These are phyloP conservation scores for Tetramorium parvispinum DNA, from an alignment of 1,140 invertebrate species.

Conservation along the genomic window DNA sequence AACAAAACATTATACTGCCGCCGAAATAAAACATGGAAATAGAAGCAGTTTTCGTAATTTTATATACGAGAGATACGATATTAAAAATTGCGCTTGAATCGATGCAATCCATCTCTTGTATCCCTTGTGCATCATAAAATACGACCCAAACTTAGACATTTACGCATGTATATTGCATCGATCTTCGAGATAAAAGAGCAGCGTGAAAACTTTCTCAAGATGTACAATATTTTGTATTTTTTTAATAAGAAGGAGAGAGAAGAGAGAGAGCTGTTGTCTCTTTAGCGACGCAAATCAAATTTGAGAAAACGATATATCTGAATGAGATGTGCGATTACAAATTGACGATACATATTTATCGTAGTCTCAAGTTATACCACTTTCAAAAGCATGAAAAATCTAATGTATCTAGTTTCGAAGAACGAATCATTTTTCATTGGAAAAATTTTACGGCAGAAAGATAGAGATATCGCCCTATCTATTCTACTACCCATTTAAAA, in stretches of 20 bases:
- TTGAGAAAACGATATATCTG: neutral
- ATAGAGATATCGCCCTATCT: slow-evolving; percentile 14
- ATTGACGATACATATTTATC: slow-evolving; percentile 7
- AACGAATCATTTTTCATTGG: slow-evolving; percentile 1
- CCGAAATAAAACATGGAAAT: slow-evolving; percentile 38
- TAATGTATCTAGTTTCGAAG: neutral
- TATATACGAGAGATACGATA: neutral
- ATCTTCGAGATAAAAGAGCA: slow-evolving; percentile 15
- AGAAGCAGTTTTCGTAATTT: slow-evolving; percentile 50
- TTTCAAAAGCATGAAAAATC: neutral
- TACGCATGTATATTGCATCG: slow-evolving; percentile 11
- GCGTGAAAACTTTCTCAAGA: slow-evolving; percentile 1
- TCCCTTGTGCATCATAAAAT: slow-evolving; percentile 30
- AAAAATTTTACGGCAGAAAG: slow-evolving; percentile 7
- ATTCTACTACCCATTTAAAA: slow-evolving; percentile 18
- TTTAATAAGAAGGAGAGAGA: slow-evolving; percentile 23
- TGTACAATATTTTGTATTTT: neutral
- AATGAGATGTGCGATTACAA: slow-evolving; percentile 8
- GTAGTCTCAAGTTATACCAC: neutral
- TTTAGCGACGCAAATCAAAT: neutral
- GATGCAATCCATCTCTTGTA: neutral
- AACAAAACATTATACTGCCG: slow-evolving; percentile 32
- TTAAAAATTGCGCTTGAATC: slow-evolving; percentile 46
- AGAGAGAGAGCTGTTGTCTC: neutral
- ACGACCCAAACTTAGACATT: slow-evolving; percentile 10